Base-by-base conservation (phyloP, 2,888 invertebrate species). In the Aplocera efformata region DNA sequence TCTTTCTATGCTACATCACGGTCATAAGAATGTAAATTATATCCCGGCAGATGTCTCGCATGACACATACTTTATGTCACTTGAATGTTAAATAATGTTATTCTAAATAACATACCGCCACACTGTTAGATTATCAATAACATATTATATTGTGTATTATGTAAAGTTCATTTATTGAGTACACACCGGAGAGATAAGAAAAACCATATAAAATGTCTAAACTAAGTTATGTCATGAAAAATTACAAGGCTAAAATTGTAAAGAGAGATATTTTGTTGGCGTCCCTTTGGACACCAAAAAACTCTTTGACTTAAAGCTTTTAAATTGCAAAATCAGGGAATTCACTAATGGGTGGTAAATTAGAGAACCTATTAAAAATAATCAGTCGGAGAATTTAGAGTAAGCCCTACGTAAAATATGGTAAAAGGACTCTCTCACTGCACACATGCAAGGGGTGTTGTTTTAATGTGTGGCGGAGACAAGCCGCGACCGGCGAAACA, bases 391-490 rank as follows among this genome's bases (percentile, higher is more conserved):
- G 30, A 10, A 39, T 47, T 42, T 35, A 37, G 40, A 42, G 34
- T 48, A 32, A 43, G 48, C 56, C 67, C 63, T 61, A 53, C 50
- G 49, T 58, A 56, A 64, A 60, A 57, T 63, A 63, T 63, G 61
- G 50, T 66, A 66, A 66, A 71, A 74, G 68, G 66, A 67, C 57
- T 27, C 9, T 27, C 9, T 53, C 53, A 54, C 43, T 53, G 56
- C 51, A 59, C 59, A 55, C 60, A 47, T 58, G 60, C 60, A 56
- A 44, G 33, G 51, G 53, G 49, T 48, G 55, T 63, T 58, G 51
- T 63, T 66, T 65, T 65, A 64, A 60, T 56, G 48, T 58, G 56
- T 66, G 35, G 66, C 63, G 64, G 52, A 63, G 58, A 56, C 59
- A 60, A 58, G 49, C 68, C 45, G 20, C 53, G 60, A 66, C 52